Evolutionary conservation across 2,888 invertebrate species (phyloP), one percentile per base, ranked within the genome.

Genomic region (Epinotia brunnichana): DNA sequence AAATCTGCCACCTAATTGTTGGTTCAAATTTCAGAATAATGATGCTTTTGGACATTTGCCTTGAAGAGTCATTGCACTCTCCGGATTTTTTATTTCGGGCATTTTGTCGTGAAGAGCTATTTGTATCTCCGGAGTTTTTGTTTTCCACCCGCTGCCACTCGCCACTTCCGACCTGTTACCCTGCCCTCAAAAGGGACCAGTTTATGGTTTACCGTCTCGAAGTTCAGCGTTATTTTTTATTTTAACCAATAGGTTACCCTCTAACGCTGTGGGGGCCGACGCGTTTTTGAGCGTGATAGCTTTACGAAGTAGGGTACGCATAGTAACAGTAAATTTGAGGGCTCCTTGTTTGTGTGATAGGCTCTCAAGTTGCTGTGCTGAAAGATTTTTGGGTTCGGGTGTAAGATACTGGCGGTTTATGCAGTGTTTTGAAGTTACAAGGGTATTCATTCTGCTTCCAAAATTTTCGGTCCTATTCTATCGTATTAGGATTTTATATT

Each of bases 161-260:
- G 17, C 69, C 13, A 29, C 73, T 73, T 72, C 54, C 7, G 19
- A 24, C 44, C n/a, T 41, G 41, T 61, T n/a, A 48, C n/a, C 48
- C 60, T 35, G 44, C 71, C 70, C 74, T 67, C 70, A 67, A 75
- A 72, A 70, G 76, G 78, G 77, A 76, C 76, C 77, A 79, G 76
- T 81, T 81, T 80, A 80, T 77, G 76, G 77, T 75, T 70, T 74
- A 74, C 77, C 78, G 76, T 69, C 73, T 69, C 70, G 73, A 74
- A 70, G 70, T 57, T 73, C 70, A 64, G 75, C 77, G 78, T 72
- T 74, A 78, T 81, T 78, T 78, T 79, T 79, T 80, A 79, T 79
- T 76, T 77, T 76, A 69, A 70, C 74, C 75, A 74, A 78, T 78
- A 79, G 77, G 76, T 80, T 75, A 76, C 73, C 75, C 74, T 73